A percentile compares a stretch with the other conserved stretches of the same genome.
phyloP scores from a whole-genome alignment of 1,140 invertebrate species.

The Hycleus phaleratus region DNA sequence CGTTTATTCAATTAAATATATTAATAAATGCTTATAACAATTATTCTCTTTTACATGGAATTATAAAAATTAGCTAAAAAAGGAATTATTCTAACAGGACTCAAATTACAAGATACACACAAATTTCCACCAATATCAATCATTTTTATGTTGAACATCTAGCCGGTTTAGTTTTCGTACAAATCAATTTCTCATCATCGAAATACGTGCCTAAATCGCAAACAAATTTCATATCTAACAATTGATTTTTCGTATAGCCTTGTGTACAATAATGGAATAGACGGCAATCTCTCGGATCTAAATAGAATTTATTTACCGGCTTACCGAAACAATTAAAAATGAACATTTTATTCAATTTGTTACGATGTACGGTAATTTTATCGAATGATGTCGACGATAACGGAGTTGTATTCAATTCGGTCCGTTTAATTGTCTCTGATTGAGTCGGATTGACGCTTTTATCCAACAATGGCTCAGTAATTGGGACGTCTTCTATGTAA shows the following conservation, averaged over 20 bases:
- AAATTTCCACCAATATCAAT: neutral
- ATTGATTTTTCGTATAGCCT: slow-evolving; percentile 48
- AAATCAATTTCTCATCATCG: slow-evolving; percentile 48
- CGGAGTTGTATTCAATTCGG: slow-evolving; percentile 28
- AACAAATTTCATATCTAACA: slow-evolving; percentile 52
- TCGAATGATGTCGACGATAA: slow-evolving; percentile 12
- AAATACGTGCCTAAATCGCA: slow-evolving; percentile 51
- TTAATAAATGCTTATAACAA: slow-evolving; percentile 35
- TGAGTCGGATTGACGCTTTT: slow-evolving; percentile 35
- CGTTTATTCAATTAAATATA: slow-evolving; percentile 30
- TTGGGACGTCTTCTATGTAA: slow-evolving; percentile 5
- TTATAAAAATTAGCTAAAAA: slow-evolving; percentile 12
- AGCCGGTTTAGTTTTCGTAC: slow-evolving; percentile 38
- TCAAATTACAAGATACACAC: neutral
- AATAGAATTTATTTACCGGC: slow-evolving; percentile 50
- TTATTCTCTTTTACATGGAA: slow-evolving; percentile 20
- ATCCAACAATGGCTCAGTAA: slow-evolving; percentile 31
- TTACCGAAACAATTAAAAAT: slow-evolving; percentile 50
- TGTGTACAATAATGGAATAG: slow-evolving; percentile 54
- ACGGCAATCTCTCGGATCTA: slow-evolving; percentile 49
- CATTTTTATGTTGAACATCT: slow-evolving; percentile 27
- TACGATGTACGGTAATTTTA: slow-evolving; percentile 18
- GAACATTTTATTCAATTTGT: slow-evolving; percentile 19
- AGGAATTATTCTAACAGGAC: slow-evolving; percentile 9
- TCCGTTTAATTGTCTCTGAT: slow-evolving; percentile 21